A percentile compares a stretch with the other conserved stretches of the same genome.
Conservation (phyloP, 2,888 invertebrate genomes). For the Ectemnius continuus region DNA sequence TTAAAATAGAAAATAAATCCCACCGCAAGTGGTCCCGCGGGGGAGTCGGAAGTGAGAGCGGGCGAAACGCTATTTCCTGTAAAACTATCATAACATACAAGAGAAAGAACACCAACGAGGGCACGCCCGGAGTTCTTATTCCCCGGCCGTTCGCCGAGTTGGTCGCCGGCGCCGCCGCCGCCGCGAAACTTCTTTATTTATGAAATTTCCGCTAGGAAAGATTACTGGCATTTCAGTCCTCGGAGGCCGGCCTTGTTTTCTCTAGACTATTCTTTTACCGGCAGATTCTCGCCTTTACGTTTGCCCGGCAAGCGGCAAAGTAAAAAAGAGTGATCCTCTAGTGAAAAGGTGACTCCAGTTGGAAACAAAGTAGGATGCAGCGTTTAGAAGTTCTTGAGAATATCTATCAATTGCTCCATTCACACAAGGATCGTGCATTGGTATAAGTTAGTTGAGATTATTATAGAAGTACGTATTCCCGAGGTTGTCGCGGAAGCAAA, state of each 20-base stretch:
- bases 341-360: no score
- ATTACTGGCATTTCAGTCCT: conserved; percentile 35
- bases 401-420: no score
- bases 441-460: no score
- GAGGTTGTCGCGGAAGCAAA: not conserved
- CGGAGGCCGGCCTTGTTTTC: conserved; percentile 11
- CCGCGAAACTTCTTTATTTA: conserved; percentile 59
- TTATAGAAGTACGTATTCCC: not conserved
- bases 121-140: conserved; percentile 45
- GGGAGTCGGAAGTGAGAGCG: conserved; percentile 11
- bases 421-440: no score
- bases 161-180: conserved; percentile 25
- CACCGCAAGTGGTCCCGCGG: conserved; percentile 29
- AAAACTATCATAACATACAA: conserved; percentile 59
- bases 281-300: no score
- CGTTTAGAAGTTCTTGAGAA: no score
- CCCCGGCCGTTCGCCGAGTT: conserved; percentile 40
- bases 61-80: conserved; percentile 49
- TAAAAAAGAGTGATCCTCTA: no score
- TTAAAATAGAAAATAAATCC: conserved; percentile 65
- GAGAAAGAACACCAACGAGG: conserved; percentile 34
- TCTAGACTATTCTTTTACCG: no score
- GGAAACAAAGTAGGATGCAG: no score
- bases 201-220: conserved; percentile 50
- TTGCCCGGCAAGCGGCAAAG: not conserved